phyloP scores from a whole-genome alignment of 2,113 vertebrate species.

The Carettochelys insculpta region DNA sequence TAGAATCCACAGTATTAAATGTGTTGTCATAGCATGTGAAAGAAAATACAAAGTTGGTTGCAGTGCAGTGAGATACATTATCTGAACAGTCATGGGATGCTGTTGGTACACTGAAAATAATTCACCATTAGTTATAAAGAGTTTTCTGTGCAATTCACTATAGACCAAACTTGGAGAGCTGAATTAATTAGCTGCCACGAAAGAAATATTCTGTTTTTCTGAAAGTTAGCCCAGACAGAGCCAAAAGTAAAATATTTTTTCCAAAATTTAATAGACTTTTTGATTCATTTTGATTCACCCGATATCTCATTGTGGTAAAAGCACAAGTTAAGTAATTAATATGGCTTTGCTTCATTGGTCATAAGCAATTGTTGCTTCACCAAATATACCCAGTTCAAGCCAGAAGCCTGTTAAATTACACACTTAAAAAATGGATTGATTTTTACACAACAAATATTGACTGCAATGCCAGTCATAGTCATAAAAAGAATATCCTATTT shows the following conservation, averaged over 20 bases:
- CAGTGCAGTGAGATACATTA: neutral
- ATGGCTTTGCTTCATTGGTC: constrained; percentile 45
- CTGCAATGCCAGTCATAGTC: neutral
- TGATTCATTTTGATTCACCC: constrained; percentile 14
- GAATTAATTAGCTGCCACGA: neutral
- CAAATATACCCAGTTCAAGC: constrained; percentile 3
- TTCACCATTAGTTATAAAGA: constrained; percentile 26
- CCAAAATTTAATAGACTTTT: neutral
- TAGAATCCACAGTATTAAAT: neutral
- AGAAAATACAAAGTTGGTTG: neutral
- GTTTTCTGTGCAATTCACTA: constrained; percentile 6
- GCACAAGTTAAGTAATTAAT: constrained; percentile 26
- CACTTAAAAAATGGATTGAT: neutral
- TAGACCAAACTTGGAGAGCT: neutral
- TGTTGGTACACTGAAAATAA: neutral
- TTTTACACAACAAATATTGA: neutral
- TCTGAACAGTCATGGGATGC: neutral
- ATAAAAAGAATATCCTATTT: neutral
- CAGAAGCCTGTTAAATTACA: neutral
- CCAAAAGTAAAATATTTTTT: neutral
- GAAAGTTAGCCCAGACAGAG: neutral
- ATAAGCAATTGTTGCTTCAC: constrained; percentile 13
- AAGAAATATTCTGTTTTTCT: neutral
- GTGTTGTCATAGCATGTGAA: too few species aligned
- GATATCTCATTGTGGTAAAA: neutral